These are phyloP conservation scores for Oedothorax gibbosus DNA, from an alignment of 1,140 invertebrate genomes.

Conservation along the genomic window DNA sequence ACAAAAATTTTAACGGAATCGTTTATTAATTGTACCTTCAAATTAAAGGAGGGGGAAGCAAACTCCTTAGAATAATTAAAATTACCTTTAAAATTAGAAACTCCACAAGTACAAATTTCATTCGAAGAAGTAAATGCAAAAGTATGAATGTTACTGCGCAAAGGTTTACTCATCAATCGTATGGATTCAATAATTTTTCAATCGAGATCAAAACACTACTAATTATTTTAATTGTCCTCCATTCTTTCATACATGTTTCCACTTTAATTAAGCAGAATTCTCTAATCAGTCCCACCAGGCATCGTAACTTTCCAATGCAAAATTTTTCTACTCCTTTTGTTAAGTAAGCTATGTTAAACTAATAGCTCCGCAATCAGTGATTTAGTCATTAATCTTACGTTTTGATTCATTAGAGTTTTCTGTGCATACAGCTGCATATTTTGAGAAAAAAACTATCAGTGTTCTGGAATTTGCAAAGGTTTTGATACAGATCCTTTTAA, in stretches of 20 bases:
- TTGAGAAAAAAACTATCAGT: background rate
- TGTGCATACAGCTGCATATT: background rate
- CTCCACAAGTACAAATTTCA: no score
- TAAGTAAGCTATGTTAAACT: slow-evolving; percentile 16
- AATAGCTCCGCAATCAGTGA: slow-evolving; percentile 18
- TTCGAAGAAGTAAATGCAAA: no score
- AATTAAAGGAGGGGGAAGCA: no score
- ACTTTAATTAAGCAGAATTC: slow-evolving; percentile 16
- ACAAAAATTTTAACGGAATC: no score
- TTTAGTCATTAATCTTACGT: slow-evolving; percentile 19
- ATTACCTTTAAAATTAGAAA: no score
- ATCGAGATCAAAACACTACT: background rate
- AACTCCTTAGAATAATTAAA: no score
- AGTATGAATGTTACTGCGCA: no score
- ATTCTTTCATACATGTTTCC: background rate
- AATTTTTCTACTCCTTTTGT: slow-evolving; percentile 16
- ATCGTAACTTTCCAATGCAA: background rate
- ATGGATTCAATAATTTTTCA: no score
- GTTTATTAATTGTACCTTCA: no score
- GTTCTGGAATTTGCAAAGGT: slow-evolving; percentile 3
- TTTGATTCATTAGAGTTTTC: slow-evolving; percentile 25
- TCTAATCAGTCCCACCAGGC: slow-evolving; percentile 23
- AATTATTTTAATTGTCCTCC: slow-evolving; percentile 18
- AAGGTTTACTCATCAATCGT: no score
- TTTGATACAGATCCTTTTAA: slow-evolving; percentile 15